phyloP scores from a whole-genome alignment of 1,140 invertebrate species.

The Cyclina sinensis region DNA sequence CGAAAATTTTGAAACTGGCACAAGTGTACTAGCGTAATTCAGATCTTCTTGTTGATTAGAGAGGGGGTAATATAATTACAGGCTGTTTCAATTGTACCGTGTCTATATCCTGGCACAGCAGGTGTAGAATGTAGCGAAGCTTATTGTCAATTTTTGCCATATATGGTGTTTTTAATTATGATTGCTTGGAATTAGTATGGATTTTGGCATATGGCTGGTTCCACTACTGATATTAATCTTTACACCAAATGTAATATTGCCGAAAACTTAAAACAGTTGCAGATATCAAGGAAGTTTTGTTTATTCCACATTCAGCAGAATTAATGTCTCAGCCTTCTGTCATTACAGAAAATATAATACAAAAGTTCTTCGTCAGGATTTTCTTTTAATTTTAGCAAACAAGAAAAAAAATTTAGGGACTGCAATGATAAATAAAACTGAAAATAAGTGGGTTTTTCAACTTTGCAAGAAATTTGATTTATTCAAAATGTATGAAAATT shows the following conservation, averaged over 20 bases:
- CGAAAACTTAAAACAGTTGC: not conserved
- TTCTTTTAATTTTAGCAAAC: too few relatives aligned
- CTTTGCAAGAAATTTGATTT: not conserved
- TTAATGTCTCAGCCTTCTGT: not conserved
- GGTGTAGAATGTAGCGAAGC: conserved; percentile 40
- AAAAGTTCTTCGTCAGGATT: too few relatives aligned
- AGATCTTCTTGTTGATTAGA: conserved; percentile 55
- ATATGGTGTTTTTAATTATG: conserved; percentile 64
- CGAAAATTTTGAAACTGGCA: conserved; percentile 31
- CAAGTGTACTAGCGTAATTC: conserved; percentile 53
- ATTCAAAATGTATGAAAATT: not conserved
- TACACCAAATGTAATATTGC: conserved; percentile 30
- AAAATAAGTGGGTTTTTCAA: too few relatives aligned
- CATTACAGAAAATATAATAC: too few relatives aligned
- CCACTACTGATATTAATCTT: conserved; percentile 31
- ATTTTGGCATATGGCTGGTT: conserved; percentile 60
- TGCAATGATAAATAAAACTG: too few relatives aligned
- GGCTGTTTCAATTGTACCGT: conserved; percentile 50
- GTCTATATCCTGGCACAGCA: conserved; percentile 51
- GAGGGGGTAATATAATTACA: conserved; percentile 53
- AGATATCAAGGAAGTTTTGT: not conserved
- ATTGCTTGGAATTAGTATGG: conserved; percentile 56
- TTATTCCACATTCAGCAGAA: not conserved
- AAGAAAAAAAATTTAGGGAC: too few relatives aligned
- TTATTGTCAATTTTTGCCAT: conserved; percentile 53